phyloP scores from a whole-genome alignment of 2,797 vertebrate species.

The Danio albolineatus region DNA sequence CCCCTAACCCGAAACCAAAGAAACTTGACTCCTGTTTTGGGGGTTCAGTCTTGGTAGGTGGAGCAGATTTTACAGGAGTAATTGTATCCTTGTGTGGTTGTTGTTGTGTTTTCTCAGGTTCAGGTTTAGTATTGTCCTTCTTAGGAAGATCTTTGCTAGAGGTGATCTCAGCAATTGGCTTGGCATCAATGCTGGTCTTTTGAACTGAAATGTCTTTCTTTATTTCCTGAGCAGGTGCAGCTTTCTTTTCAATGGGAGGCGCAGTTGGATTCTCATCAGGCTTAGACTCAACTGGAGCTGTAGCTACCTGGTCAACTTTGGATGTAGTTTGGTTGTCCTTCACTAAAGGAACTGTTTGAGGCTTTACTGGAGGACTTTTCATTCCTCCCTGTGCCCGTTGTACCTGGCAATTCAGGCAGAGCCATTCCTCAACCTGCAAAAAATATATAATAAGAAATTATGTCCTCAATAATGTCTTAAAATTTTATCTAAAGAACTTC shows the following conservation, averaged over 20 bases:
- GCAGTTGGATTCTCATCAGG: slow-evolving; percentile 70
- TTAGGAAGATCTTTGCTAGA: slow-evolving; percentile 58
- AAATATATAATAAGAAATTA: slow-evolving; percentile 7
- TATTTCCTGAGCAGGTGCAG: not conserved
- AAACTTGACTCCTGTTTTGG: slow-evolving; percentile 80
- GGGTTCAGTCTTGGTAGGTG: slow-evolving; percentile 60
- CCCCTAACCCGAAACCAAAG: slow-evolving; percentile 83
- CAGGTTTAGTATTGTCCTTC: slow-evolving; percentile 15
- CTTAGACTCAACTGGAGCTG: slow-evolving; percentile 37
- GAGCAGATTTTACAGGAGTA: slow-evolving; percentile 64
- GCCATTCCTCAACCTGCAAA: slow-evolving; percentile 85
- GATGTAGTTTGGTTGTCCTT: slow-evolving; percentile 9
- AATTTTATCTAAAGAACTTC: not conserved
- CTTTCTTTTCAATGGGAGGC: slow-evolving; percentile 37
- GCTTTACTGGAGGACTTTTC: slow-evolving; percentile 74
- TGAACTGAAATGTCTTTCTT: not conserved
- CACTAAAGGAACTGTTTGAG: slow-evolving; percentile 53
- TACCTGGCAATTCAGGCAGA: slow-evolving; percentile 97
- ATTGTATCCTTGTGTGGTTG: not conserved
- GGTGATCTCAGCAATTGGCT: slow-evolving; percentile 31
- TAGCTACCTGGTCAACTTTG: slow-evolving; percentile 19
- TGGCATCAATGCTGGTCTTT: slow-evolving; percentile 17
- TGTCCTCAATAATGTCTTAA: not conserved
- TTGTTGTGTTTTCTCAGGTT: slow-evolving; percentile 1
- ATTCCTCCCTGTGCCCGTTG: slow-evolving; percentile 87